phyloP scores from a whole-genome alignment of 2,113 vertebrate species.

The Erpornis zantholeuca region DNA sequence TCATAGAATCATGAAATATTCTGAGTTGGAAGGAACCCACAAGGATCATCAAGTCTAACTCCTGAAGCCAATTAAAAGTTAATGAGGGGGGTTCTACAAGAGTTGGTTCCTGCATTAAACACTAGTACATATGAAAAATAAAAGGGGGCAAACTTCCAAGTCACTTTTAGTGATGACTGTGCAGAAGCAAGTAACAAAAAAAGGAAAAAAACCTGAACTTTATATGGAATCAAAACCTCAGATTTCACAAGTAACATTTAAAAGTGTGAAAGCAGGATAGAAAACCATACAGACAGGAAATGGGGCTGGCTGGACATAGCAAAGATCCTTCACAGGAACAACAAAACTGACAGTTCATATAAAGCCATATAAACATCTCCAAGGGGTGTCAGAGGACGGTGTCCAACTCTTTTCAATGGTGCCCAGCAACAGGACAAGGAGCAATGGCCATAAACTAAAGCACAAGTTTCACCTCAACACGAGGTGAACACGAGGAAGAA shows the following conservation, averaged over 20 bases:
- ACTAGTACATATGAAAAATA: not conserved
- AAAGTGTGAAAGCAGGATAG: not conserved
- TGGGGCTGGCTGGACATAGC: accelerated
- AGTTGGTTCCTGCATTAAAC: constrained; percentile 38
- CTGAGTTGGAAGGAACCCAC: not conserved
- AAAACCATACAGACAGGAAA: not conserved
- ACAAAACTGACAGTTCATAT: accelerated
- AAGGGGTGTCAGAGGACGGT: not conserved
- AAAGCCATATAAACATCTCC: not conserved
- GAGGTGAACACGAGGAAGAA: not conserved
- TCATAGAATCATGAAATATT: not conserved
- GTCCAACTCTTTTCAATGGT: not conserved
- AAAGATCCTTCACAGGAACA: not conserved
- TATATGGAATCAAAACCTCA: not conserved
- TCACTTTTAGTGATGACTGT: not conserved
- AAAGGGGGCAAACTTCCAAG: not conserved
- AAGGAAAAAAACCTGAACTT: accelerated
- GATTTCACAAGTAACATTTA: not conserved
- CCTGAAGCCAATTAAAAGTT: not conserved
- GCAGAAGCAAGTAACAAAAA: not conserved
- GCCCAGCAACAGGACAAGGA: not conserved
- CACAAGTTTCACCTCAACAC: not conserved
- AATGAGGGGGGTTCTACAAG: not conserved
- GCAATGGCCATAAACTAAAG: not conserved
- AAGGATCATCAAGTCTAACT: not conserved